phyloP scores from a whole-genome alignment of 2,888 invertebrate genomes.

The Ypsolopha scabrella region DNA sequence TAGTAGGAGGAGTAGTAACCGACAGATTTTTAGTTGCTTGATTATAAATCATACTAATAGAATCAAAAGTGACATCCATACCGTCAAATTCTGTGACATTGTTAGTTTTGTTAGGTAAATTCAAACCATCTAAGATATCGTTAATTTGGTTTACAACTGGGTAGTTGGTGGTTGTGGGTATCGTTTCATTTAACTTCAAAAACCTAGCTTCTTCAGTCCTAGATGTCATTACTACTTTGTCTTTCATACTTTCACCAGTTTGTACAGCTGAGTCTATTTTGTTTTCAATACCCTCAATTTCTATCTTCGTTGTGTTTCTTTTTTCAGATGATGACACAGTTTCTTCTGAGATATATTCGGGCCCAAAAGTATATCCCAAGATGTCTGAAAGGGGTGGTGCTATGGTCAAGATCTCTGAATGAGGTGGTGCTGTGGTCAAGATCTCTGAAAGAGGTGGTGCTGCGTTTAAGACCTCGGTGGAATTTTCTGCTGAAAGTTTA shows the following conservation, averaged over 20 bases:
- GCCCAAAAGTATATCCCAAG: too few relatives aligned
- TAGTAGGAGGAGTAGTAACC: not conserved
- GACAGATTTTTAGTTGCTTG: conserved; percentile 34
- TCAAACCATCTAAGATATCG: not conserved
- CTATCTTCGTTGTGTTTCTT: too few relatives aligned
- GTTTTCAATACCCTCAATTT: too few relatives aligned
- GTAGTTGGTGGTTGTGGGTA: not conserved
- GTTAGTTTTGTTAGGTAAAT: not conserved
- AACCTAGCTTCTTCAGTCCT: not conserved
- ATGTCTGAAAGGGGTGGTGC: too few relatives aligned
- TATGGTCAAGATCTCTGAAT: too few relatives aligned
- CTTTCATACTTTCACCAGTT: conserved; percentile 10
- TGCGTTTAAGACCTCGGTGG: too few relatives aligned
- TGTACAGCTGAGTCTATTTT: conserved; percentile 9
- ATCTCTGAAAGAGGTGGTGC: too few relatives aligned
- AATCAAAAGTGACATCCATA: conserved; percentile 44
- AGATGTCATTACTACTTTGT: conserved; percentile 5
- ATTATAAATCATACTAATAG: conserved; percentile 42
- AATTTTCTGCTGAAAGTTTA: too few relatives aligned
- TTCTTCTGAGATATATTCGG: too few relatives aligned
- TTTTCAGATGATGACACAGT: too few relatives aligned
- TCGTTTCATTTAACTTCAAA: not conserved
- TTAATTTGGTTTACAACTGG: not conserved
- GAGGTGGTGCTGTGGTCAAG: too few relatives aligned
- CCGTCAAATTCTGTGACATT: conserved; percentile 19